Base-by-base conservation (phyloP, 2,113 vertebrate genomes). In the Pelusios castaneus region DNA sequence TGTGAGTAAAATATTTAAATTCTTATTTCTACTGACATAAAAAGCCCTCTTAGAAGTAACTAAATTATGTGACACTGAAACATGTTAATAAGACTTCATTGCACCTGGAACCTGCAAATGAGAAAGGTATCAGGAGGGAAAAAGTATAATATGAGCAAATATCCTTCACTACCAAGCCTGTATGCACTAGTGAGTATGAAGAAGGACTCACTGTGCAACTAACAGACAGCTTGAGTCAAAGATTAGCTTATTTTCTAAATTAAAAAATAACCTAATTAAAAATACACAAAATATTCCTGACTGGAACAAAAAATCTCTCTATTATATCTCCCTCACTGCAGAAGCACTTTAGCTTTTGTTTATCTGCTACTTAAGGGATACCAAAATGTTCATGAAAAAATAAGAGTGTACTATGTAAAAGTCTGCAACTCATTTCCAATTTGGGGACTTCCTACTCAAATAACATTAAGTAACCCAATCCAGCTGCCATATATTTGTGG, bases 201-300 rank as follows among this genome's bases (percentile, higher is more conserved):
- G 38, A 85, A 76, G 19, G 43, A 31, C 4, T 91, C 58, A 13
- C 10, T 80, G 49, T 91, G 88, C 56, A 89, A 92, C 27, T 0
- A 5, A n/a, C 63, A 21, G 12, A n/a, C 4, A 4, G 2, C 10
- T 56, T 87, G 87, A 22, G 56, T 58, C 38, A 85, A 91, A 82
- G 0, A 0, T 1, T 0, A 45, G 13, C 2, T 22, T 38, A n/a
- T 67, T 56, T 89, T 80, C 31, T 54, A 16, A 38, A 43, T 43
- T 89, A 38, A 70, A 85, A 76, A 5, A 70, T 41, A 1, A 4
- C 70, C 3, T 81, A 84, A 34, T 34, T 49, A 85, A 91, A 96
- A 91, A 82, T 29, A 21, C 91, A 5, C 2, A 75, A 92, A 92
- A 81, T 43, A 79, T 90, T 27, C 38, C 13, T 55, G 17, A 90